Percentiles rank a stretch among this genome's conserved stretches.
Evolutionary conservation across 2,113 vertebrate genomes (phyloP).

Genomic region (Gadus macrocephalus): DNA sequence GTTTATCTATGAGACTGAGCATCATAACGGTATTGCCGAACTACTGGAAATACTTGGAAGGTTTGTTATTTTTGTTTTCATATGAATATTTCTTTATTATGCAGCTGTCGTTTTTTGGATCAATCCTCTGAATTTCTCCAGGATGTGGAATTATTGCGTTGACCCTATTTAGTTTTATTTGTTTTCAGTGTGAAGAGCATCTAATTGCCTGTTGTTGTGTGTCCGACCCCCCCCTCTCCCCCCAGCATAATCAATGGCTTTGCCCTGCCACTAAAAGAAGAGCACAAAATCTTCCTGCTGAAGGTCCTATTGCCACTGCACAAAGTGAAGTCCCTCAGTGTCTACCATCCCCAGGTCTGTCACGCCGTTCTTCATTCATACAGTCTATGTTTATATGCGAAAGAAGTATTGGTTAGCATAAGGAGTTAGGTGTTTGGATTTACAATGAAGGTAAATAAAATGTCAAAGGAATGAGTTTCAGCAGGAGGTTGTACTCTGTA

Average conservation of each 20-base stretch:
- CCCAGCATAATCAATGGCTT: slow-evolving; percentile 97
- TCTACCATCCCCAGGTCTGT: slow-evolving; percentile 94
- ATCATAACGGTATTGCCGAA: slow-evolving; percentile 98
- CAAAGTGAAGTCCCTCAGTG: slow-evolving; percentile 98
- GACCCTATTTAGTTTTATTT: neutral
- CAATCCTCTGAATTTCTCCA: too few species aligned
- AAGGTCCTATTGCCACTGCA: slow-evolving; percentile 97
- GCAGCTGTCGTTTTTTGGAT: too few species aligned
- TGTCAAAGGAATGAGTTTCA: too few species aligned
- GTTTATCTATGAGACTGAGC: slow-evolving; percentile 99
- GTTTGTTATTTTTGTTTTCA: slow-evolving; percentile 56
- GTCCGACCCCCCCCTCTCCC: slow-evolving; percentile 5
- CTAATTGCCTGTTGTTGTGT: neutral
- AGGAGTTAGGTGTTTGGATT: too few species aligned
- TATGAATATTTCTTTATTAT: neutral
- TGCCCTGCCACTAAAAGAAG: slow-evolving; percentile 98
- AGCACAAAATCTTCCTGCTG: slow-evolving; percentile 98
- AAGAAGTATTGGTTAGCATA: too few species aligned
- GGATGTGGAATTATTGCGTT: neutral
- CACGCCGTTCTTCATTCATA: too few species aligned
- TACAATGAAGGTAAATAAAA: too few species aligned
- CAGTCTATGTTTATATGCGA: too few species aligned
- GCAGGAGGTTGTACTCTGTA: too few species aligned
- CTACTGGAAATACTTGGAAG: slow-evolving; percentile 98
- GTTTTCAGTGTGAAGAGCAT: neutral